Evolutionary conservation across 92 coral and sea anemone genomes (phyloP).

Genomic region (Metridium senile): DNA sequence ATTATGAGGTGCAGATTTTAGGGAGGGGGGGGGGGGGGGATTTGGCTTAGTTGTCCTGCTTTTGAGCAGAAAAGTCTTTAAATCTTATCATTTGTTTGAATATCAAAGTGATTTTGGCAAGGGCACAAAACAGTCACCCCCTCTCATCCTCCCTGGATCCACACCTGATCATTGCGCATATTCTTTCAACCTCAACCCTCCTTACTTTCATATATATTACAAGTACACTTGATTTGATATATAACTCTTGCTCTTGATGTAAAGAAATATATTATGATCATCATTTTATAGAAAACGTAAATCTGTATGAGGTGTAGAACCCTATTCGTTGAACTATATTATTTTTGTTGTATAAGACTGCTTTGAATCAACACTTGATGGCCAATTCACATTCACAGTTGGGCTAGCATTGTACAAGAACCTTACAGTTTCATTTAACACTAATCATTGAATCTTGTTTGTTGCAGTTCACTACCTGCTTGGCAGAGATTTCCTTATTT

Average conservation of each 20-base stretch:
- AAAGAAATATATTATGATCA: conserved; percentile 77
- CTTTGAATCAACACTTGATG: background rate
- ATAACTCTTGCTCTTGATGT: conserved; percentile 33
- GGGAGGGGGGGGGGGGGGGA: too few relatives aligned
- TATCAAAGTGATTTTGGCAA: too few relatives aligned
- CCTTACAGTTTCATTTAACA: background rate
- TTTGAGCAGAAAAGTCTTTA: too few relatives aligned
- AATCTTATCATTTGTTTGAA: too few relatives aligned
- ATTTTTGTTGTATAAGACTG: conserved; percentile 21
- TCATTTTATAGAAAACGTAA: conserved; percentile 74
- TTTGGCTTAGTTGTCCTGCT: too few relatives aligned
- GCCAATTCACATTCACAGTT: background rate
- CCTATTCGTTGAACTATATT: background rate
- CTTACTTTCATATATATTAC: conserved; percentile 28
- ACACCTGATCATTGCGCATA: too few relatives aligned
- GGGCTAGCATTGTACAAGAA: background rate
- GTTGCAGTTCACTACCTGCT: too few relatives aligned
- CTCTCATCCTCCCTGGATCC: too few relatives aligned
- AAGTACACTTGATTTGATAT: conserved; percentile 32
- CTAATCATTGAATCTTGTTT: too few relatives aligned
- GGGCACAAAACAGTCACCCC: too few relatives aligned
- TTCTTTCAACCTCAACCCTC: background rate
- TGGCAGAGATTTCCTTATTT: too few relatives aligned
- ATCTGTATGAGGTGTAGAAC: conserved; percentile 12
- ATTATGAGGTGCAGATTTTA: too few relatives aligned